Percentiles rank a stretch among this genome's conserved stretches.
phyloP scores from a whole-genome alignment of 1,140 invertebrate species.

The Ceratoteleas bidentatus region DNA sequence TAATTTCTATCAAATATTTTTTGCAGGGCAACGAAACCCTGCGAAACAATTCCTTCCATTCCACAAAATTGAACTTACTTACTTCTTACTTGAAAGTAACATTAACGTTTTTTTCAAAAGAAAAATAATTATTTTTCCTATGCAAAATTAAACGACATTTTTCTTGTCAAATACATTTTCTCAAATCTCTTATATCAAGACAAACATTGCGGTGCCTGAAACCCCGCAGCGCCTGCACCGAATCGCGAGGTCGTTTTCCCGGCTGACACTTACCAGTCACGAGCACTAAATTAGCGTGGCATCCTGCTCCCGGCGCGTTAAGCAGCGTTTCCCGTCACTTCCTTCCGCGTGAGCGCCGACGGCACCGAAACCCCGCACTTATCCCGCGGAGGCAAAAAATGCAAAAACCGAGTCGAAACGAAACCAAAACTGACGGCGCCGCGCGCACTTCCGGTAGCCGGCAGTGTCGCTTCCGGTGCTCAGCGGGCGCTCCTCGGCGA shows the following conservation, averaged over 20 bases:
- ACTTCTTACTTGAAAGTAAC: too few relatives aligned
- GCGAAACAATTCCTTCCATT: too few relatives aligned
- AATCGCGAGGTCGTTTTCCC: neutral
- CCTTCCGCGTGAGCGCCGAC: constrained; percentile 25
- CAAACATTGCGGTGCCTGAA: too few relatives aligned
- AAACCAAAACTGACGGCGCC: neutral
- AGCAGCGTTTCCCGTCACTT: constrained; percentile 27
- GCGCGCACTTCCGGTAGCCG: neutral
- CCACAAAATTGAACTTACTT: too few relatives aligned
- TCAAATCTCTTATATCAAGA: too few relatives aligned
- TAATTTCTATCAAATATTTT: too few relatives aligned
- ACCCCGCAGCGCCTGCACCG: too few relatives aligned
- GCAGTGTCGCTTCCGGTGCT: neutral
- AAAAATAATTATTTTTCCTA: too few relatives aligned
- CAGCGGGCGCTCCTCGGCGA: neutral
- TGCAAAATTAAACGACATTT: too few relatives aligned
- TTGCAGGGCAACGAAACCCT: too few relatives aligned
- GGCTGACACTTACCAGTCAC: constrained; percentile 49
- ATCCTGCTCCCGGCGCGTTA: constrained; percentile 24
- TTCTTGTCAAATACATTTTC: too few relatives aligned
- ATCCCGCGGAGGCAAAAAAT: neutral
- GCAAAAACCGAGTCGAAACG: neutral
- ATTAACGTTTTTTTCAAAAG: too few relatives aligned
- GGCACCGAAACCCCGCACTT: constrained; percentile 4
- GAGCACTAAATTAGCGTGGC: constrained; percentile 38